Conservation (phyloP, 2,888 invertebrate genomes). For the Drosophila fulvimacula region DNA sequence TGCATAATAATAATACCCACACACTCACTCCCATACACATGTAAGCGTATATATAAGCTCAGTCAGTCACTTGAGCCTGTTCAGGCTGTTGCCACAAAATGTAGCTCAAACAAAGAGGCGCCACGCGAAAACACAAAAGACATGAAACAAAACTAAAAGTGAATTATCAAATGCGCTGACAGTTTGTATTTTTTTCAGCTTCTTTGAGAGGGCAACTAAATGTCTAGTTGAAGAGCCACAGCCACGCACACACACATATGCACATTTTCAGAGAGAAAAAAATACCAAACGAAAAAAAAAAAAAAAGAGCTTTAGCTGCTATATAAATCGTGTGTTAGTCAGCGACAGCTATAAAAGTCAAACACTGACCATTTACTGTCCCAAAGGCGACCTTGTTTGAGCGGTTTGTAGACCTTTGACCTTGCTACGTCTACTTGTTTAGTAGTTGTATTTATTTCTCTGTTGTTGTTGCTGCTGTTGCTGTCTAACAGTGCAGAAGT, state of each 20-base stretch:
- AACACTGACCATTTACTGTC: conserved; percentile 76
- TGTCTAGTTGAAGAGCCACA: conserved; percentile 14
- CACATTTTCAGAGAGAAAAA: background rate
- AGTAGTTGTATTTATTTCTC: conserved; percentile 45
- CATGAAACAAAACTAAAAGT: conserved; percentile 52
- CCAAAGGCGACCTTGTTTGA: conserved; percentile 61
- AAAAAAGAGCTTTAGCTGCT: conserved; percentile 25
- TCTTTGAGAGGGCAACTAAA: conserved; percentile 47
- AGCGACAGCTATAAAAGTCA: conserved; percentile 71
- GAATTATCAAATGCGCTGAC: conserved; percentile 74
- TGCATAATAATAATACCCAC: conserved; percentile 69
- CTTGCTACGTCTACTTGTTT: conserved; percentile 65
- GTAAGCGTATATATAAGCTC: conserved; percentile 24
- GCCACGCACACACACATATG: background rate
- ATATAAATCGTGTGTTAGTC: conserved; percentile 73
- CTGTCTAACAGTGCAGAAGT: conserved; percentile 60
- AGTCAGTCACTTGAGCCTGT: conserved; percentile 60
- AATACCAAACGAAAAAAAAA: background rate
- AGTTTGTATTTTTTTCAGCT: conserved; percentile 48
- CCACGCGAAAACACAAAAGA: conserved; percentile 42
- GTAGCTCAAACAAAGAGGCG: conserved; percentile 67
- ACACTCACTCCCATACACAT: conserved; percentile 7
- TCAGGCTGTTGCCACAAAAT: conserved; percentile 71
- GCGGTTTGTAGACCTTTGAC: conserved; percentile 78
- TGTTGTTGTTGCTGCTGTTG: conserved; percentile 30